phyloP scores from a whole-genome alignment of 2,113 vertebrate species.

The Centropus unirufus region DNA sequence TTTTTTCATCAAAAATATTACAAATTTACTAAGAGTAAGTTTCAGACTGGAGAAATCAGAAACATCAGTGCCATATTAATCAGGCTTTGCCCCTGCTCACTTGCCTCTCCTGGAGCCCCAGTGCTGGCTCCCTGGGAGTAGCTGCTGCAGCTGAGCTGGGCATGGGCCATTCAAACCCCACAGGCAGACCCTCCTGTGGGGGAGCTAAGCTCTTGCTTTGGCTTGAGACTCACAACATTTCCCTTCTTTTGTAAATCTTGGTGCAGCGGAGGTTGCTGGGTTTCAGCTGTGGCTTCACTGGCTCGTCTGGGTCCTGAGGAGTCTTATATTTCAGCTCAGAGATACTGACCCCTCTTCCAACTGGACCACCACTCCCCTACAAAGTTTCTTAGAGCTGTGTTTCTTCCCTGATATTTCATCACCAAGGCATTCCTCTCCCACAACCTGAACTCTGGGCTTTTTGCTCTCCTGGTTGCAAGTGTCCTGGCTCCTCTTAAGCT shows the following conservation, averaged over 20 bases:
- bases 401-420: background rate
- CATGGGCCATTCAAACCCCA: accelerated
- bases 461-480: background rate
- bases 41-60: background rate
- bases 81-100: background rate
- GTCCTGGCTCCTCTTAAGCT: background rate
- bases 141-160: background rate
- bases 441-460: background rate
- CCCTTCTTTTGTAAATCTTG: background rate
- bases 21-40: background rate
- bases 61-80: background rate
- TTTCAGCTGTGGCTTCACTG: background rate
- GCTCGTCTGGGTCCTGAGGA: background rate
- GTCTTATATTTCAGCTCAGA: background rate
- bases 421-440: background rate
- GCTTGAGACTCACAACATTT: background rate
- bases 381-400: background rate
- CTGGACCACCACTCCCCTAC: background rate
- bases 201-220: background rate
- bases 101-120: background rate
- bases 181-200: background rate
- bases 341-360: background rate
- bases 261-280: background rate
- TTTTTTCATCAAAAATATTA: background rate
- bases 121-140: background rate